phyloP scores from a whole-genome alignment of 2,888 invertebrate species.

The Xestia c-nigrum region DNA sequence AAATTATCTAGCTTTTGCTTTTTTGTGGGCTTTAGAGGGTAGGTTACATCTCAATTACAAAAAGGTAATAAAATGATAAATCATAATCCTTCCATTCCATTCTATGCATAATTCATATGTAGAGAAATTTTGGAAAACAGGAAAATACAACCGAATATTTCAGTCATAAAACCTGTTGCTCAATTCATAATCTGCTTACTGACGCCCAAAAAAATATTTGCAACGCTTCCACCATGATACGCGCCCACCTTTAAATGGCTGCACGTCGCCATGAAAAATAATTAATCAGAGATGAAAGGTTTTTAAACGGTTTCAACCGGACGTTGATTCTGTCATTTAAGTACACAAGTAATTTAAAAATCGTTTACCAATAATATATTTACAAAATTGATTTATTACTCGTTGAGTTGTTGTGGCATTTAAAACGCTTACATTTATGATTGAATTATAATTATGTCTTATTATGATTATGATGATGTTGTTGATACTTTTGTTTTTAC shows the following conservation, averaged over 20 bases:
- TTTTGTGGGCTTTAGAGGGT: neutral
- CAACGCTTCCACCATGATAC: conserved; percentile 25
- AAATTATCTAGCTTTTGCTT: neutral
- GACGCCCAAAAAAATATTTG: conserved; percentile 9
- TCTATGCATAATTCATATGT: neutral
- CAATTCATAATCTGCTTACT: conserved; percentile 18
- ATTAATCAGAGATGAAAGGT: conserved; percentile 71
- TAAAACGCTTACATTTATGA: conserved; percentile 43
- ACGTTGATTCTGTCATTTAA: conserved; percentile 60
- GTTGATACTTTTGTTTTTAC: conserved; percentile 21
- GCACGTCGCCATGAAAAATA: conserved; percentile 65
- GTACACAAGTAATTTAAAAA: conserved; percentile 62
- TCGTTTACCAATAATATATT: conserved; percentile 57
- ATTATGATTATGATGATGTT: conserved; percentile 27
- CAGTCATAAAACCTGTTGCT: conserved; percentile 40
- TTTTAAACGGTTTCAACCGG: conserved; percentile 64
- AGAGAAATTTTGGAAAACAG: neutral
- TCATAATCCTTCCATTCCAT: neutral
- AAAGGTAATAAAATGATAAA: neutral
- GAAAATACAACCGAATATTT: neutral
- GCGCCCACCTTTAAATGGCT: conserved; percentile 57
- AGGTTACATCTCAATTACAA: neutral
- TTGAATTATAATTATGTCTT: conserved; percentile 42
- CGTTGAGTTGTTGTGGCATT: conserved; percentile 19
- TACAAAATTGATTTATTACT: conserved; percentile 56